phyloP scores from a whole-genome alignment of 2,888 invertebrate genomes.

The Ophion ventricosus region DNA sequence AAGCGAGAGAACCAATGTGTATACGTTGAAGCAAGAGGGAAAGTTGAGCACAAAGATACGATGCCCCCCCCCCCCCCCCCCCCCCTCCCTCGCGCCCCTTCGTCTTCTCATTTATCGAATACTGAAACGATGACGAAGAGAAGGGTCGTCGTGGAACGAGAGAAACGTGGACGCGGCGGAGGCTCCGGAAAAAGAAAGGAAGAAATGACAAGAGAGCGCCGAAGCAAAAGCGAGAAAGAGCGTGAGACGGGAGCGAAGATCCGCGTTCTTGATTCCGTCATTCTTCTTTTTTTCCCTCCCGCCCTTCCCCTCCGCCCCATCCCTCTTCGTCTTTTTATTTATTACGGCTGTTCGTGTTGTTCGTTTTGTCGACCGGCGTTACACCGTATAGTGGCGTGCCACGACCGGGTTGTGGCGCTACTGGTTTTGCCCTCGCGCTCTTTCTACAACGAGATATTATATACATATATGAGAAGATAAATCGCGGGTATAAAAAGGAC shows the following conservation, averaged over 20 bases:
- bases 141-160: slow-evolving; percentile 25
- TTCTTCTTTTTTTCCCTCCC: slow-evolving; percentile 11
- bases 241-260: slow-evolving; percentile 64
- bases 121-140: slow-evolving; percentile 51
- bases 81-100: slow-evolving; percentile 41
- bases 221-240: slow-evolving; percentile 53
- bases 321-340: slow-evolving; percentile 40
- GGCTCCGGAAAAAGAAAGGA: slow-evolving; percentile 40
- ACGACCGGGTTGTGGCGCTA: slow-evolving; percentile 48
- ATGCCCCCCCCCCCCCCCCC: slow-evolving; percentile 62
- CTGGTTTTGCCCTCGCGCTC: slow-evolving; percentile 42
- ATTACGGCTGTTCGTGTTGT: slow-evolving; percentile 42
- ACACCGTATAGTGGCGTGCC: slow-evolving; percentile 16
- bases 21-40: slow-evolving; percentile 29
- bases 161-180: slow-evolving; percentile 2
- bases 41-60: slow-evolving; percentile 16
- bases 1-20: slow-evolving; percentile 43
- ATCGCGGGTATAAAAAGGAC: slow-evolving; percentile 40
- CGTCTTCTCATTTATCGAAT: slow-evolving; percentile 66
- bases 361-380: slow-evolving; percentile 60
- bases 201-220: slow-evolving; percentile 48
- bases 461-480: slow-evolving; percentile 1
- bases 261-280: slow-evolving; percentile 63
- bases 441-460: background rate
- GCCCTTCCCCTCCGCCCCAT: background rate